Conservation (phyloP, 2,797 vertebrate genomes). For the Ispidina picta region DNA sequence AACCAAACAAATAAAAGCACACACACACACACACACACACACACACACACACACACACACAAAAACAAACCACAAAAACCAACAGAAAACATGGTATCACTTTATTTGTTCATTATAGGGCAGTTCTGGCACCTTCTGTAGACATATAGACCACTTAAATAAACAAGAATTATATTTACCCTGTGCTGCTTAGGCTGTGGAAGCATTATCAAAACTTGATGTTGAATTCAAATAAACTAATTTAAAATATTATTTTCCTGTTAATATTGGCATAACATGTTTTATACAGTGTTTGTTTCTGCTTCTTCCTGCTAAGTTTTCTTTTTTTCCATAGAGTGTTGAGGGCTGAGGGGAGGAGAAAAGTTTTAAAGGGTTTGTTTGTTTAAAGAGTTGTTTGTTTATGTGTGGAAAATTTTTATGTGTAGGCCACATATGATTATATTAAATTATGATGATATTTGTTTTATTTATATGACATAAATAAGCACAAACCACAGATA, state of each 20-base stretch:
- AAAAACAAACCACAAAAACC: too few species aligned
- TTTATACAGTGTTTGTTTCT: background rate
- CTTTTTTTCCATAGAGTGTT: background rate
- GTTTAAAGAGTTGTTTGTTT: background rate
- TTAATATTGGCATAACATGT: background rate
- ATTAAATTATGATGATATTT: background rate
- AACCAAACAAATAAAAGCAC: too few species aligned
- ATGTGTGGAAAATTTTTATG: background rate
- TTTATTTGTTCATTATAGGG: background rate
- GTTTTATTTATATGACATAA: background rate
- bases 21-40: too few species aligned
- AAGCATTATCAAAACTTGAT: background rate
- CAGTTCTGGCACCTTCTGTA: background rate
- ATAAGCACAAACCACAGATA: background rate
- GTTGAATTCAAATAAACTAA: background rate
- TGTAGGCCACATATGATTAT: background rate
- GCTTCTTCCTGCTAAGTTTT: background rate
- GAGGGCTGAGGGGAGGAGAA: background rate
- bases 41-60: too few species aligned
- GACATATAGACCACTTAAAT: background rate
- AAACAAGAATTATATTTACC: background rate
- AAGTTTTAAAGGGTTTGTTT: background rate
- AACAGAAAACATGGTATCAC: background rate
- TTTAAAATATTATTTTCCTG: background rate
- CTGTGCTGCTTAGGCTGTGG: background rate